A percentile compares a stretch with the other conserved stretches of the same genome.
These are phyloP conservation scores for Aphelenchoides fujianensis DNA, from an alignment of 1,140 invertebrate genomes.

Conservation along the genomic window DNA sequence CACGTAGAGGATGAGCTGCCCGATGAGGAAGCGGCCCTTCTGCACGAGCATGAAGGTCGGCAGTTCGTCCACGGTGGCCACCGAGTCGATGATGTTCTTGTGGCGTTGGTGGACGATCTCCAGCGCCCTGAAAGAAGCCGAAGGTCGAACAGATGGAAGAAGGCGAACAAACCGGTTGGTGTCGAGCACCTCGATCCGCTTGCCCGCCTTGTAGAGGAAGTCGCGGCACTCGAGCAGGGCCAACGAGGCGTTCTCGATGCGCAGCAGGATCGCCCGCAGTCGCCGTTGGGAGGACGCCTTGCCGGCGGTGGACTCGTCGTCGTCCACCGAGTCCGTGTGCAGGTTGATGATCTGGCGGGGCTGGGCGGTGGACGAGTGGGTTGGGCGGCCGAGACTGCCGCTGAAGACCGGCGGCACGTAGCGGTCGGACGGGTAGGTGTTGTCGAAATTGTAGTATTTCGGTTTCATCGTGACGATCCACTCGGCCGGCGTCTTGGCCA, in stretches of 20 bases:
- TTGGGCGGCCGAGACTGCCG: conserved; percentile 49
- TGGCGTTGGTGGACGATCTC: conserved; percentile 26
- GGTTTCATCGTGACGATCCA: conserved; percentile 38
- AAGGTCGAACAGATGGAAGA: not conserved
- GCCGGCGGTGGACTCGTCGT: conserved; percentile 29
- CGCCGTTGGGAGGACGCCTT: conserved; percentile 35
- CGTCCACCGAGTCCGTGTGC: conserved; percentile 29
- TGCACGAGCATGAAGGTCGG: conserved; percentile 47
- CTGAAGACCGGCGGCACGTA: conserved; percentile 47
- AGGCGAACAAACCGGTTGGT: conserved; percentile 5
- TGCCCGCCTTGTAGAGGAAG: conserved; percentile 33
- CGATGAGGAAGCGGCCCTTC: conserved; percentile 42
- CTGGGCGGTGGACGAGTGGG: conserved; percentile 38
- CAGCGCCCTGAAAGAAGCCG: conserved; percentile 2
- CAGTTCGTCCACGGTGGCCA: conserved; percentile 13
- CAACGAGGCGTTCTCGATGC: conserved; percentile 53
- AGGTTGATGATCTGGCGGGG: conserved; percentile 47
- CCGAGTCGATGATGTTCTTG: not conserved
- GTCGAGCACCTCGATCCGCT: conserved; percentile 8
- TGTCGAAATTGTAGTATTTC: conserved; percentile 50
- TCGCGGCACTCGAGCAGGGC: conserved; percentile 46
- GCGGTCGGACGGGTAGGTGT: conserved; percentile 40
- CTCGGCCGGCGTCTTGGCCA: conserved; percentile 40
- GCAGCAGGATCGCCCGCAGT: conserved; percentile 43
- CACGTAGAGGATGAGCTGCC: conserved; percentile 27